Evolutionary conservation across 2,113 vertebrate species (phyloP).

Genomic region (Pachycephala philippinensis): DNA sequence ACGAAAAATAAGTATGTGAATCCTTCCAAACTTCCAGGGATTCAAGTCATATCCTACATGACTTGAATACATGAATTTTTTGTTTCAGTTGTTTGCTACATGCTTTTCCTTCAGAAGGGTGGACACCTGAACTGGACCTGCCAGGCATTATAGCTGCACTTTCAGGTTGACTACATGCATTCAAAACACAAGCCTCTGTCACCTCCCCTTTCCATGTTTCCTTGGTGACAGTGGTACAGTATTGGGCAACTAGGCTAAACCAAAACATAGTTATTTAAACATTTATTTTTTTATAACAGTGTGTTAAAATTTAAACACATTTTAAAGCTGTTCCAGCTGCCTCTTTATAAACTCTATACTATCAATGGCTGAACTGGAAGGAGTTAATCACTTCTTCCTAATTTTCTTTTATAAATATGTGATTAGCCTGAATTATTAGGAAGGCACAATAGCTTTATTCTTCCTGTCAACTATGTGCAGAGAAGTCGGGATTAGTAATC

Average conservation of each 20-base stretch:
- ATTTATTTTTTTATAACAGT: slow-evolving; percentile 33
- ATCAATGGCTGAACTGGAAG: not conserved
- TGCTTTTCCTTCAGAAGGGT: not conserved
- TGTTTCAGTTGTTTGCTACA: not conserved
- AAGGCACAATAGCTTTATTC: slow-evolving; percentile 81
- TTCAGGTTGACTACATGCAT: not conserved
- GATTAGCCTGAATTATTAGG: slow-evolving; percentile 79
- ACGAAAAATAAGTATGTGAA: not conserved
- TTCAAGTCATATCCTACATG: not conserved
- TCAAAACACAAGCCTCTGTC: not conserved
- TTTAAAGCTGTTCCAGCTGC: slow-evolving; percentile 12
- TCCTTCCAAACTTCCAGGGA: not conserved
- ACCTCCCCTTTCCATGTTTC: not conserved
- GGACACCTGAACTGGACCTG: not conserved
- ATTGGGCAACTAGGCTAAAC: not conserved
- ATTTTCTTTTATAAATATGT: slow-evolving; percentile 58
- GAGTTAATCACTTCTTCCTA: slow-evolving; percentile 17
- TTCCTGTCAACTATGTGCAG: slow-evolving; percentile 79
- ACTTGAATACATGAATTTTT: not conserved
- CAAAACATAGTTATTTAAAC: slow-evolving; percentile 27
- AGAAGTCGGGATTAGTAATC: slow-evolving; percentile 79
- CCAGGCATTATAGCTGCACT: not conserved
- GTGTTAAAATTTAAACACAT: slow-evolving; percentile 40
- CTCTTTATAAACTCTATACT: not conserved
- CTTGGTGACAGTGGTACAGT: not conserved